These are phyloP conservation scores for Grammomys surdaster DNA, from an alignment of 2,113 vertebrate genomes.

Conservation along the genomic window DNA sequence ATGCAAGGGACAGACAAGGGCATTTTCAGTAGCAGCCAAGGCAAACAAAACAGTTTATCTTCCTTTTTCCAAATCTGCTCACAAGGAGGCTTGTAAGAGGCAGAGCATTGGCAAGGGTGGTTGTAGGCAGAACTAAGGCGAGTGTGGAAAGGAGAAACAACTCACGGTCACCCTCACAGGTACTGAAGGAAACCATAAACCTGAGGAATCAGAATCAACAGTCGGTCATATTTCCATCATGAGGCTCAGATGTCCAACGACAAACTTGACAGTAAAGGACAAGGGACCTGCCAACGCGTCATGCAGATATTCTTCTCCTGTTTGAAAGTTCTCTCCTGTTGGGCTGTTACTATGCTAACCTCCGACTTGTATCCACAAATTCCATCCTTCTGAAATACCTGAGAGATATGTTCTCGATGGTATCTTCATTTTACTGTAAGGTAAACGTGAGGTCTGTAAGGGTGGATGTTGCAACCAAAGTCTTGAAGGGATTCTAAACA, in stretches of 20 bases:
- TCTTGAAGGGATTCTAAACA: not conserved
- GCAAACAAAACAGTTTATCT: not conserved
- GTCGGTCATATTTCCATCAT: accelerated
- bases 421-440: not conserved
- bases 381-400: not conserved
- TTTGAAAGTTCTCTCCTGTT: not conserved
- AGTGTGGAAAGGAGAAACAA: not conserved
- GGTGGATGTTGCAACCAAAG: not conserved
- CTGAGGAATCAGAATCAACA: not conserved
- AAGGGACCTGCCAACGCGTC: accelerated
- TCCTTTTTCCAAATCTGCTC: not conserved
- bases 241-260: not conserved
- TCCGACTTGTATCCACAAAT: not conserved
- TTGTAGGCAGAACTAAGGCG: not conserved
- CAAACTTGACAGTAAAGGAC: not conserved
- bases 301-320: not conserved
- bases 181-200: not conserved
- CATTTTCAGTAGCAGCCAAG: not conserved
- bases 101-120: accelerated
- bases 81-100: not conserved
- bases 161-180: too few species aligned
- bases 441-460: not conserved
- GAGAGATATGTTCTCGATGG: not conserved
- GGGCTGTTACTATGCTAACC: not conserved
- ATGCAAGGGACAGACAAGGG: not conserved